phyloP scores from a whole-genome alignment of 2,888 invertebrate genomes.

The Clepsis dumicolana region DNA sequence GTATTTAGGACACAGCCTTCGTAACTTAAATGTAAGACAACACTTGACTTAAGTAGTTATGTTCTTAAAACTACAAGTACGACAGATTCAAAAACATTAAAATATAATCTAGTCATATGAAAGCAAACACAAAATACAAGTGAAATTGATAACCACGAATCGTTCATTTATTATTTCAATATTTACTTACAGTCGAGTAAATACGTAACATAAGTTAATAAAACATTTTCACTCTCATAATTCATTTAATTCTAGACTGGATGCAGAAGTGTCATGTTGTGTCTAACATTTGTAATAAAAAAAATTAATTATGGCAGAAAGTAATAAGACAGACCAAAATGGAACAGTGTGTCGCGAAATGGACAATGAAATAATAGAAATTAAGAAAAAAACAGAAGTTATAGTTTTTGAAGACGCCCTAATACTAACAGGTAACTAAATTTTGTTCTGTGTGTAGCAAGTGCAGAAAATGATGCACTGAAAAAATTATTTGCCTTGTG shows the following conservation, averaged over 20 bases:
- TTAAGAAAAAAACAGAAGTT: constrained; percentile 6
- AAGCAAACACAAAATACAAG: neutral
- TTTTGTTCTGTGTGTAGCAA: too few relatives aligned
- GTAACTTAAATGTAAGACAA: too few relatives aligned
- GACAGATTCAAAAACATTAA: neutral
- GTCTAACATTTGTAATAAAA: neutral
- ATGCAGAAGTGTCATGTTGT: constrained; percentile 15
- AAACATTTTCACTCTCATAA: neutral
- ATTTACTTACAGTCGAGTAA: constrained; percentile 33
- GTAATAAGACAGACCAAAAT: constrained; percentile 1
- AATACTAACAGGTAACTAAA: constrained; percentile 40
- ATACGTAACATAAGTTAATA: constrained; percentile 12
- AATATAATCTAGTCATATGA: neutral
- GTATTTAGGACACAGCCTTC: too few relatives aligned
- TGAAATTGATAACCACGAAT: neutral
- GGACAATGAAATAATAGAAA: constrained; percentile 7
- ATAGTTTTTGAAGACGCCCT: constrained; percentile 42
- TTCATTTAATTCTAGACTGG: neutral
- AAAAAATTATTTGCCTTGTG: too few relatives aligned
- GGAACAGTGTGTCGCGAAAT: constrained; percentile 13
- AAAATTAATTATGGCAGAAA: constrained; percentile 20
- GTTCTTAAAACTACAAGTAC: too few relatives aligned
- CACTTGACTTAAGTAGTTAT: too few relatives aligned
- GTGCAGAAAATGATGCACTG: too few relatives aligned
- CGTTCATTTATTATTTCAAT: constrained; percentile 3